These are phyloP conservation scores for Selene dorsalis DNA, from an alignment of 2,797 vertebrate genomes.

Conservation along the genomic window DNA sequence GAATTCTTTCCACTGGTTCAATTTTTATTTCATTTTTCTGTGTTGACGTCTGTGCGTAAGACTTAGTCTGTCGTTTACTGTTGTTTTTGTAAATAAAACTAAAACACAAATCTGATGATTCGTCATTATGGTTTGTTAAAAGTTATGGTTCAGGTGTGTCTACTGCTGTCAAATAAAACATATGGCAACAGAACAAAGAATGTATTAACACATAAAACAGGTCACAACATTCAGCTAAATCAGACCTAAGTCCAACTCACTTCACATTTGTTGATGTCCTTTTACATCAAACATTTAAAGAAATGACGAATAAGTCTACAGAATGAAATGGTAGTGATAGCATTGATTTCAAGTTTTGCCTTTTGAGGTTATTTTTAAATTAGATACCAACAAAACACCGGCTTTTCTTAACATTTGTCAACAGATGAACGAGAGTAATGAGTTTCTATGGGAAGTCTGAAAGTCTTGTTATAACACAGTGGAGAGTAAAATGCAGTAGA, in stretches of 20 bases:
- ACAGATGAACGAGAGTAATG: not conserved
- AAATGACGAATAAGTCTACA: not conserved
- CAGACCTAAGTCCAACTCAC: not conserved
- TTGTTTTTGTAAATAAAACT: slow-evolving; percentile 10
- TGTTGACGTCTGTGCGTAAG: slow-evolving; percentile 2
- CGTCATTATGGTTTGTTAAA: not conserved
- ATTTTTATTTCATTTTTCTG: slow-evolving; percentile 9
- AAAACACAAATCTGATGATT: slow-evolving; percentile 1
- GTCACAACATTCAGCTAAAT: slow-evolving; percentile 34
- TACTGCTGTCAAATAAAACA: slow-evolving; percentile 6
- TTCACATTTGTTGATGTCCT: slow-evolving; percentile 14
- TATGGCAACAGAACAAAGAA: slow-evolving; percentile 13
- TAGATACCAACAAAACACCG: not conserved
- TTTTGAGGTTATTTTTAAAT: slow-evolving; percentile 1
- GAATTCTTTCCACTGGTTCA: slow-evolving; percentile 32
- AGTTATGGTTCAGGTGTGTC: not conserved
- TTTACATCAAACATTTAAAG: slow-evolving; percentile 12
- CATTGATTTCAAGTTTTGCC: not conserved
- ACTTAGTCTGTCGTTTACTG: slow-evolving; percentile 14
- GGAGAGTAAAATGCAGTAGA: not conserved
- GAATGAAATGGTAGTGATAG: not conserved
- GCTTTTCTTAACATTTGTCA: not conserved
- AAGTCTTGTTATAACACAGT: not conserved
- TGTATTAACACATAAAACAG: slow-evolving; percentile 35
- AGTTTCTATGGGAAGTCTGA: not conserved